These are phyloP conservation scores for Eremobia ochroleuca DNA, from an alignment of 2,888 invertebrate species.

Conservation along the genomic window DNA sequence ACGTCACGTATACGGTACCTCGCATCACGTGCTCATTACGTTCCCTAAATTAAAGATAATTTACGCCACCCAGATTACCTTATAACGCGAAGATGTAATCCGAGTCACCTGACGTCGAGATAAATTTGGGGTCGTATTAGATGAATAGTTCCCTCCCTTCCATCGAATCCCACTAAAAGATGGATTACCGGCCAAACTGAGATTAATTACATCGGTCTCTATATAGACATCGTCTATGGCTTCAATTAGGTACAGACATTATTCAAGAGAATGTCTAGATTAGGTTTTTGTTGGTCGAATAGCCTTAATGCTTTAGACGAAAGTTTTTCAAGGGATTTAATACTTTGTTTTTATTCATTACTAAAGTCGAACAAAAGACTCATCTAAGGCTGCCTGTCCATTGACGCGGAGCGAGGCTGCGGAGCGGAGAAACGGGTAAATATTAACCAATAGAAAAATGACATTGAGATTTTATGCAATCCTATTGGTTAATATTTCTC, in stretches of 20 bases:
- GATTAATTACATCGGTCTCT: constrained; percentile 79
- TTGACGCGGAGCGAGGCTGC: no score
- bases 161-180: constrained; percentile 75
- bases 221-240: constrained; percentile 65
- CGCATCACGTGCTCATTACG: constrained; percentile 61
- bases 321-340: constrained; percentile 33
- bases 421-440: no score
- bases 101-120: constrained; percentile 72
- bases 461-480: no score
- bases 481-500: no score
- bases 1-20: constrained; percentile 56
- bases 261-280: constrained; percentile 59
- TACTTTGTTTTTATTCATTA: constrained; percentile 29
- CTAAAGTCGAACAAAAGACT: constrained; percentile 7
- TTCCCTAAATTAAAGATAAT: constrained; percentile 68
- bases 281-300: constrained; percentile 47
- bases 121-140: constrained; percentile 77
- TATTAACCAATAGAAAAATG: no score
- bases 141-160: constrained; percentile 73
- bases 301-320: constrained; percentile 35
- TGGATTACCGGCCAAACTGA: constrained; percentile 81
- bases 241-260: constrained; percentile 64
- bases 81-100: constrained; percentile 67
- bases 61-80: constrained; percentile 62
- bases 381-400: no score